A percentile compares a stretch with the other conserved stretches of the same genome.
These are phyloP conservation scores for Coenonympha glycerion DNA, from an alignment of 2,888 invertebrate species.

Conservation along the genomic window DNA sequence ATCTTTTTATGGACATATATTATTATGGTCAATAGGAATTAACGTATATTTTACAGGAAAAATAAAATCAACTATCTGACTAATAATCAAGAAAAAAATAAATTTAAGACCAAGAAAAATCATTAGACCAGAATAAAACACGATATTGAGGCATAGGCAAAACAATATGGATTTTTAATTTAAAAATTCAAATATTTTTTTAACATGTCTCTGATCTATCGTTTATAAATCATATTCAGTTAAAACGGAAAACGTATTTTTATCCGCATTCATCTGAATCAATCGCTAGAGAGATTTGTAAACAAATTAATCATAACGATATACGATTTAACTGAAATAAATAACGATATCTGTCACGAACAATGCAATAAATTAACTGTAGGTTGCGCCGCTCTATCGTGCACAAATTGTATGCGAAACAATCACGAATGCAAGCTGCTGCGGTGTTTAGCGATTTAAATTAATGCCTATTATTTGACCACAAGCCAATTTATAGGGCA, in stretches of 20 bases:
- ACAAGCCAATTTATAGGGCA: conserved; percentile 9
- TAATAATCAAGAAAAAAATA: no score
- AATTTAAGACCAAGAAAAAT: no score
- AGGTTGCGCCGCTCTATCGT: conserved; percentile 18
- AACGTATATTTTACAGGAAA: no score
- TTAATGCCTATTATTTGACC: conserved; percentile 21
- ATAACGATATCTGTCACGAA: conserved; percentile 21
- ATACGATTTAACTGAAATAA: conserved; percentile 19
- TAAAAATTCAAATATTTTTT: neutral
- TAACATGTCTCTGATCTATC: neutral
- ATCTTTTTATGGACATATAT: no score
- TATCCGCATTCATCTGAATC: neutral
- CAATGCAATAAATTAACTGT: conserved; percentile 21
- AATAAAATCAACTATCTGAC: no score
- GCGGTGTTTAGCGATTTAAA: conserved; percentile 22
- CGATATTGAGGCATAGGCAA: neutral
- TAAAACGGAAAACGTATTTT: neutral
- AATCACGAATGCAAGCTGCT: conserved; percentile 23
- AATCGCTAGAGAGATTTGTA: conserved; percentile 8
- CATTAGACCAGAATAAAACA: no score
- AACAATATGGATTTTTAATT: neutral
- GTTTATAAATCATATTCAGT: conserved; percentile 2
- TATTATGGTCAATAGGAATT: no score
- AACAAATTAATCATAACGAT: conserved; percentile 9
- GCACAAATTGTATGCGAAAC: conserved; percentile 27